These are phyloP conservation scores for Thoracochromis brauschi DNA, from an alignment of 2,113 vertebrate genomes.

Conservation along the genomic window DNA sequence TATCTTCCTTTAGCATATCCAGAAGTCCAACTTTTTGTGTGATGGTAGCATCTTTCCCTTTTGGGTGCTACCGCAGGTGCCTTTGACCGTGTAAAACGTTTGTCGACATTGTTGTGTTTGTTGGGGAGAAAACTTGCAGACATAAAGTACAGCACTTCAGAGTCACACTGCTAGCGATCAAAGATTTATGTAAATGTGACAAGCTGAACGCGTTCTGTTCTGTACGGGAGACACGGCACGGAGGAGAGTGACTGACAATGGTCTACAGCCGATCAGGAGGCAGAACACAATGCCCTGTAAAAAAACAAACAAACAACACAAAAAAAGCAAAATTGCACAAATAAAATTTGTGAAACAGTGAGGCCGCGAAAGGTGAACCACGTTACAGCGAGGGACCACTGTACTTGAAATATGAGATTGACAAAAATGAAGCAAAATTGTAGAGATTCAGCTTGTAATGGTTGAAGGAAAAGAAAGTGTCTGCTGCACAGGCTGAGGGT, in stretches of 20 bases:
- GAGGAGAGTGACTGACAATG: not conserved
- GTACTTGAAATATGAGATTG: not conserved
- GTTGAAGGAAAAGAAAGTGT: not conserved
- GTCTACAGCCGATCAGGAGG: not conserved
- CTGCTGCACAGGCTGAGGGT: not conserved
- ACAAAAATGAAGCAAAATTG: not conserved
- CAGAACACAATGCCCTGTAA: not conserved
- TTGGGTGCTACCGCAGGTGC: rapidly evolving
- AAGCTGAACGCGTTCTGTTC: rapidly evolving
- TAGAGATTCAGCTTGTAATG: not conserved
- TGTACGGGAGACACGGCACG: not conserved
- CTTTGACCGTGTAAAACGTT: not conserved
- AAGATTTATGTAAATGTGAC: not conserved
- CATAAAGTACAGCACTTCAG: not conserved
- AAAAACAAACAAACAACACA: not conserved
- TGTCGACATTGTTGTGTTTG: not conserved
- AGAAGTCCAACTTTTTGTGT: not conserved
- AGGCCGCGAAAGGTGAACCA: not conserved
- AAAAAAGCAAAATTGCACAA: not conserved
- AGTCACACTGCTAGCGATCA: not conserved
- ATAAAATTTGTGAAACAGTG: not conserved
- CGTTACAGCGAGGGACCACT: not conserved
- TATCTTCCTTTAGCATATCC: rapidly evolving
- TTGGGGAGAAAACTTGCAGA: not conserved
- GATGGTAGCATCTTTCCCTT: not conserved